A percentile compares a stretch with the other conserved stretches of the same genome.
Evolutionary conservation across 2,113 vertebrate genomes (phyloP).

Genomic region (Rhabdomys dilectus): DNA sequence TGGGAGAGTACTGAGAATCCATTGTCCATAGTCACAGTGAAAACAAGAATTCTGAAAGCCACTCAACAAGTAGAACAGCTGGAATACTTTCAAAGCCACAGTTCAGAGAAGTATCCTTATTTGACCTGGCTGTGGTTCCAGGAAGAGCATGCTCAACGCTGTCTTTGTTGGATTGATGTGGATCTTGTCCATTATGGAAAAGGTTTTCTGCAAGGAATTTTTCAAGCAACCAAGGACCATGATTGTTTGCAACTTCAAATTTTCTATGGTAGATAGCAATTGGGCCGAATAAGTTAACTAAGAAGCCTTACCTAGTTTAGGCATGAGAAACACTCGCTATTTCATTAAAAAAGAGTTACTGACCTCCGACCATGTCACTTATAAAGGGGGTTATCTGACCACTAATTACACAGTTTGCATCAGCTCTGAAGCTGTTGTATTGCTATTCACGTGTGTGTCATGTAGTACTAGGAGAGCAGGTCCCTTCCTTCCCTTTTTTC

Average conservation of each 20-base stretch:
- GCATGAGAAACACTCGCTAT: neutral
- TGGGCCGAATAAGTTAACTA: neutral
- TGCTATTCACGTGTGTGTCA: neutral
- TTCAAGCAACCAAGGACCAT: neutral
- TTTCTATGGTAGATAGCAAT: neutral
- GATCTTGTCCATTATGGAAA: neutral
- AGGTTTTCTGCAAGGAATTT: neutral
- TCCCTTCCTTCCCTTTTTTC: neutral
- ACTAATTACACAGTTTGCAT: too few species aligned
- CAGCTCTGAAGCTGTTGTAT: neutral
- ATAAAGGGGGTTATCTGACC: neutral
- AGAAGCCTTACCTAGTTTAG: neutral
- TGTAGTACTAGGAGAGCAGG: neutral
- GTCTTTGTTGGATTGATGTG: neutral
- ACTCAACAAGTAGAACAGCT: neutral
- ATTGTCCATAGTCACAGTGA: neutral
- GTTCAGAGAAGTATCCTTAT: constrained; percentile 1
- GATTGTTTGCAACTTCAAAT: neutral
- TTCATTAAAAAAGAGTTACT: neutral
- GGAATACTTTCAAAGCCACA: neutral
- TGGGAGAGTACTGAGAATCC: neutral
- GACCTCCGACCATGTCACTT: neutral
- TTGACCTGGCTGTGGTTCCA: neutral
- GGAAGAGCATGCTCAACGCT: neutral
- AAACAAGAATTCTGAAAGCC: neutral